These are phyloP conservation scores for Xiphorhynchus elegans DNA, from an alignment of 2,113 vertebrate genomes.

Conservation along the genomic window DNA sequence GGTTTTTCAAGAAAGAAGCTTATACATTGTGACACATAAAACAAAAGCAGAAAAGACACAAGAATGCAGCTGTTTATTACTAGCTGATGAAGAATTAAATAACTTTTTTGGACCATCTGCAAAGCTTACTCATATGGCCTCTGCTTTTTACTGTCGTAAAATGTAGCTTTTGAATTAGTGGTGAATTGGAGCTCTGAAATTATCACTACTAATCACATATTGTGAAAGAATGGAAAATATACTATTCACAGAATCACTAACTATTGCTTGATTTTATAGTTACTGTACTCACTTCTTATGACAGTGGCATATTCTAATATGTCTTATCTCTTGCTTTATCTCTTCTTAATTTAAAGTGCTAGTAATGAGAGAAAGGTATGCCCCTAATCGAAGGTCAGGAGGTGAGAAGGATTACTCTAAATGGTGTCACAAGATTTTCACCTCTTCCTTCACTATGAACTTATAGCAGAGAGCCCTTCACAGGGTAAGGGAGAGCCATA, in stretches of 20 bases:
- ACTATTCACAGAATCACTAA: conserved; percentile 50
- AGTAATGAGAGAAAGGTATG: background rate
- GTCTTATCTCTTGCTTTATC: conserved; percentile 22
- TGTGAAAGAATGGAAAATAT: conserved; percentile 57
- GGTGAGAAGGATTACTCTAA: conserved; percentile 28
- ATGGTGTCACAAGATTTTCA: background rate
- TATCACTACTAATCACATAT: conserved; percentile 67
- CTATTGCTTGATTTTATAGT: conserved; percentile 40
- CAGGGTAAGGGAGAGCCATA: background rate
- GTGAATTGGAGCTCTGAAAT: conserved; percentile 59
- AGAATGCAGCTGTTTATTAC: conserved; percentile 60
- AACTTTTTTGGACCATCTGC: conserved; percentile 69
- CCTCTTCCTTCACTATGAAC: background rate
- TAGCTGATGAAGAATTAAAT: conserved; percentile 66
- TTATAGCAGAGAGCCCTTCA: background rate
- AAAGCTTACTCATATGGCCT: conserved; percentile 66
- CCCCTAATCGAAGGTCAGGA: background rate
- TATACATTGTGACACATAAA: conserved; percentile 49
- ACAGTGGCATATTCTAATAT: conserved; percentile 6
- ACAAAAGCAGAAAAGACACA: conserved; percentile 46
- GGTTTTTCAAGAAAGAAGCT: conserved; percentile 46
- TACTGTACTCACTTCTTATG: conserved; percentile 15
- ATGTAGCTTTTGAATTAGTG: conserved; percentile 68
- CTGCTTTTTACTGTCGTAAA: conserved; percentile 54
- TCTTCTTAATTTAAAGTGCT: conserved; percentile 52